phyloP scores from a whole-genome alignment of 2,888 invertebrate species.

The Coenonympha glycerion region DNA sequence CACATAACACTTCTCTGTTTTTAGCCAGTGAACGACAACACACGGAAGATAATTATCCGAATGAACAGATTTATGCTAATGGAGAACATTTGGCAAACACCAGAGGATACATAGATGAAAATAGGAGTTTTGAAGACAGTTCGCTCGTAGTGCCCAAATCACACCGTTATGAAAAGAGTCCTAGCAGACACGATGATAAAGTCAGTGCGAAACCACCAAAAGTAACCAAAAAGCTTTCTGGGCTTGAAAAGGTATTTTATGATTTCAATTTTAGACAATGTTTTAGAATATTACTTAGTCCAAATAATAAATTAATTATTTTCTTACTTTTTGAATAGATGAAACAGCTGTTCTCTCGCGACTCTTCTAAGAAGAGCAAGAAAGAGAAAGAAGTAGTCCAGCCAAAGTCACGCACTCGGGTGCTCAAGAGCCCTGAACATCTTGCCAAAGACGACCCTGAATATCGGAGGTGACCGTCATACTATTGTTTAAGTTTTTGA shows the following conservation, averaged over 20 bases:
- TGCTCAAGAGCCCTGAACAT: slow-evolving; percentile 75
- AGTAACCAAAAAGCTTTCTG: slow-evolving; percentile 80
- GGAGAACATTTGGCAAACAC: slow-evolving; percentile 59
- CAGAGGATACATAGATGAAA: slow-evolving; percentile 53
- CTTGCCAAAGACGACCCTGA: slow-evolving; percentile 66
- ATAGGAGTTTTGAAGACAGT: slow-evolving; percentile 78
- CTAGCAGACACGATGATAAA: slow-evolving; percentile 67
- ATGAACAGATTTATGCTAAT: slow-evolving; percentile 66
- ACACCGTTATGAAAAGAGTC: slow-evolving; percentile 76
- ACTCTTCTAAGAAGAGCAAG: slow-evolving; percentile 81
- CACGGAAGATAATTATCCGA: slow-evolving; percentile 78
- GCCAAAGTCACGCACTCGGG: slow-evolving; percentile 72
- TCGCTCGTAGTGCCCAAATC: slow-evolving; percentile 79
- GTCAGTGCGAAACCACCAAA: slow-evolving; percentile 76
- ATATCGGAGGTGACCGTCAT: slow-evolving; percentile 56
- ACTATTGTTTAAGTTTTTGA: no score
- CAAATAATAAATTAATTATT: slow-evolving; percentile 10
- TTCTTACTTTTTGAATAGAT: slow-evolving; percentile 55
- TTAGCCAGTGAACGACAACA: slow-evolving; percentile 84
- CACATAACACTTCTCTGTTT: slow-evolving; percentile 79
- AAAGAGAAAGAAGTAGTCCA: slow-evolving; percentile 77
- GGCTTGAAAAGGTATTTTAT: slow-evolving; percentile 80
- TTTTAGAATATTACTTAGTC: no score
- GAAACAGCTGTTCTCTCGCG: slow-evolving; percentile 84
- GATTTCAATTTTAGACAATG: no score